A percentile compares a stretch with the other conserved stretches of the same genome.
Conservation (phyloP, 37 sponge, comb jelly and placozoan species). For the Oopsacas minuta region DNA sequence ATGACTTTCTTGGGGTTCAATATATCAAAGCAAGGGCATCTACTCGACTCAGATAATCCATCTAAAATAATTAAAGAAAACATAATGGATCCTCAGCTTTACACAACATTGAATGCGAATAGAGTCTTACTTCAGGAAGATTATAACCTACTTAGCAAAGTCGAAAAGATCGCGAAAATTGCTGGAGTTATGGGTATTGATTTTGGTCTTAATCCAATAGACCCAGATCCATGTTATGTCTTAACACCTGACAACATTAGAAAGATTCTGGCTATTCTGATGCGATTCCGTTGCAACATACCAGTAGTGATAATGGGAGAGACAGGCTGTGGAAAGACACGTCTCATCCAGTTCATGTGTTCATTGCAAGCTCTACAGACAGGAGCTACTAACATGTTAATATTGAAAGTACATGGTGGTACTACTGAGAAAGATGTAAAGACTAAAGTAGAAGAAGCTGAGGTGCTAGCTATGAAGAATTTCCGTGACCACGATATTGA, state of each 20-base stretch:
- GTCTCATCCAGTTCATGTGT: slow-evolving; percentile 28
- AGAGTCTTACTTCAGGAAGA: neutral
- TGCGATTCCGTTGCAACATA: slow-evolving; percentile 37
- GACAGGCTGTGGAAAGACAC: slow-evolving; percentile 43
- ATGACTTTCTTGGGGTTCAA: slow-evolving; percentile 81
- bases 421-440: too few relatives aligned
- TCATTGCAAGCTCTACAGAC: neutral
- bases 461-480: too few relatives aligned
- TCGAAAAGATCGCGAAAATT: neutral
- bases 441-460: too few relatives aligned
- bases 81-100: slow-evolving; percentile 15
- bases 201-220: neutral
- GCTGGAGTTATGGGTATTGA: neutral
- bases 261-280: slow-evolving; percentile 26
- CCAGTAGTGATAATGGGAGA: slow-evolving; percentile 48
- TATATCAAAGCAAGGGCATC: neutral
- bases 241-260: neutral
- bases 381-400: neutral
- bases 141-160: neutral
- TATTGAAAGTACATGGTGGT: neutral
- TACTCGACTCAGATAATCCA: neutral
- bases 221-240: neutral
- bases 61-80: slow-evolving; percentile 21
- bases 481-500: too few relatives aligned
- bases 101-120: neutral